phyloP scores from a whole-genome alignment of 2,888 invertebrate genomes.

The Eupithecia subfuscata region DNA sequence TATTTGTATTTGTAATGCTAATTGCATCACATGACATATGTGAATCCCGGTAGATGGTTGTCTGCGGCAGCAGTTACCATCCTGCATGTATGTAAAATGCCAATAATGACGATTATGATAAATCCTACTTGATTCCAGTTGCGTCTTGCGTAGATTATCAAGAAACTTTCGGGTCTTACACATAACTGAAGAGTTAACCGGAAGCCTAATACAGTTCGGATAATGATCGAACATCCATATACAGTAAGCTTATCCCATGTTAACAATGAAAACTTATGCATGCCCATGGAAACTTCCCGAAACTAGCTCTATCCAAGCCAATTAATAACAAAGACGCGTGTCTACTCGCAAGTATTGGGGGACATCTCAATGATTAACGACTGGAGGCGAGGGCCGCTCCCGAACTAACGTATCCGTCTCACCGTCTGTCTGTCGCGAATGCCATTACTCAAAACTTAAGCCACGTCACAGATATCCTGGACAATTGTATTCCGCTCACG shows the following conservation, averaged over 20 bases:
- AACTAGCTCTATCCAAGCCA: slow-evolving; percentile 39
- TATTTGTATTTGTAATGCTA: too few species aligned
- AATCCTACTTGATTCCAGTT: not conserved
- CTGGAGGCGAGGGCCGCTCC: slow-evolving; percentile 42
- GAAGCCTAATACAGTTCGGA: slow-evolving; percentile 15
- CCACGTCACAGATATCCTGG: slow-evolving; percentile 64
- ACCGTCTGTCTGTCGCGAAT: slow-evolving; percentile 54
- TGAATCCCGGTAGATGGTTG: too few species aligned
- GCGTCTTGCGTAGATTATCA: not conserved
- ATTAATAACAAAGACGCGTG: slow-evolving; percentile 46
- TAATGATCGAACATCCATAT: slow-evolving; percentile 15
- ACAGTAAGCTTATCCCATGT: slow-evolving; percentile 9
- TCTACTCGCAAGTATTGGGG: slow-evolving; percentile 43
- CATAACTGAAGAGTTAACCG: slow-evolving; percentile 8
- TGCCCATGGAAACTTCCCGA: slow-evolving; percentile 27
- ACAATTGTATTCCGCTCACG: slow-evolving; percentile 57
- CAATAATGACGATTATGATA: too few species aligned
- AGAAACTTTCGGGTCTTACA: slow-evolving; percentile 12
- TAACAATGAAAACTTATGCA: slow-evolving; percentile 8
- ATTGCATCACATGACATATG: too few species aligned
- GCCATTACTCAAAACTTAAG: slow-evolving; percentile 64
- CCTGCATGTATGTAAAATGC: too few species aligned
- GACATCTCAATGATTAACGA: slow-evolving; percentile 46
- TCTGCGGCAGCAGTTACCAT: too few species aligned
- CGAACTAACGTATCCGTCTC: slow-evolving; percentile 47